phyloP scores from a whole-genome alignment of 1,140 invertebrate species.

The Subanguina moxae region DNA sequence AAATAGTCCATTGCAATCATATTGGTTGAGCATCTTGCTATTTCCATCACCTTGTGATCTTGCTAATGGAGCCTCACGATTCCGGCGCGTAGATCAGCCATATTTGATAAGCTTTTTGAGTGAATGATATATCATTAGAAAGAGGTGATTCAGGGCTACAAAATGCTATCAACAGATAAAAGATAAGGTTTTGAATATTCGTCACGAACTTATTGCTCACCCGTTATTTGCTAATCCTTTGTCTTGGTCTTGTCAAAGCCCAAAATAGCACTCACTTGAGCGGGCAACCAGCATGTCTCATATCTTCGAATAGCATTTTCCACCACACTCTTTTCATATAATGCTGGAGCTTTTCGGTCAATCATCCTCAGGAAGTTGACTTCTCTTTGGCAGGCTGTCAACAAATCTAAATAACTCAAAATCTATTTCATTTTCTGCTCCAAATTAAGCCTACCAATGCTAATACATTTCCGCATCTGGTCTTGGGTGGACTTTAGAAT shows the following conservation, averaged over 20 bases:
- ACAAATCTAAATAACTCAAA: conserved; percentile 26
- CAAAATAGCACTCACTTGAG: conserved; percentile 43
- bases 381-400: conserved; percentile 53
- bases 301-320: conserved; percentile 61
- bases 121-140: too few species aligned
- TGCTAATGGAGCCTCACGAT: too few species aligned
- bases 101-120: too few species aligned
- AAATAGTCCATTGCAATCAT: too few species aligned
- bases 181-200: too few species aligned
- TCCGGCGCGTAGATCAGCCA: too few species aligned
- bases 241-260: neutral
- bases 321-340: conserved; percentile 56
- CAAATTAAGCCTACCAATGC: conserved; percentile 23
- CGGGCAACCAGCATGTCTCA: conserved; percentile 62
- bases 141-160: too few species aligned
- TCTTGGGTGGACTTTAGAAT: conserved; percentile 46
- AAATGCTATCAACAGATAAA: too few species aligned
- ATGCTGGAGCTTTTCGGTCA: conserved; percentile 52
- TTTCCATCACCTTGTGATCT: too few species aligned
- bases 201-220: too few species aligned
- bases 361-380: conserved; percentile 59
- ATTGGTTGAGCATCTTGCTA: too few species aligned
- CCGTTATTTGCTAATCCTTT: too few species aligned
- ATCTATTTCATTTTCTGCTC: conserved; percentile 18
- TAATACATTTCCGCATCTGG: conserved; percentile 51